phyloP scores from a whole-genome alignment of 2,888 invertebrate genomes.

The Zygogramma bicolorata region DNA sequence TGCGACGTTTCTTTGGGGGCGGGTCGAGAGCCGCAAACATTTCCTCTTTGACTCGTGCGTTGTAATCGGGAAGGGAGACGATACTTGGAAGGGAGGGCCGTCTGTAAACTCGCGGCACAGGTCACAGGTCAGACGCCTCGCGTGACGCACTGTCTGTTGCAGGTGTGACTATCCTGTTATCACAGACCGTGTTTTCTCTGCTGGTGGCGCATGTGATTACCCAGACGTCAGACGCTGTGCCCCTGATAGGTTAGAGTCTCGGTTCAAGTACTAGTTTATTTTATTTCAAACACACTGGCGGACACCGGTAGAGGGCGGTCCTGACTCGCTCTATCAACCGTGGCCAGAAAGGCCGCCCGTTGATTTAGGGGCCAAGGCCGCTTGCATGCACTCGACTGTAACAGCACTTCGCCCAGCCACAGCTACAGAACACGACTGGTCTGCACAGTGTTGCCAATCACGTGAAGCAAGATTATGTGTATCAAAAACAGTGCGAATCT shows the following conservation, averaged over 20 bases:
- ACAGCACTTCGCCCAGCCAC: slow-evolving; percentile 66
- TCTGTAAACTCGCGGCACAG: slow-evolving; percentile 60
- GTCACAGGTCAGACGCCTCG: slow-evolving; percentile 67
- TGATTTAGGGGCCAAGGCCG: slow-evolving; percentile 52
- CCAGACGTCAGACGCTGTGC: slow-evolving; percentile 99
- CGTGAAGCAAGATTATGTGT: no score
- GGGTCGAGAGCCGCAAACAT: slow-evolving; percentile 62
- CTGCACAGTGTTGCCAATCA: no score
- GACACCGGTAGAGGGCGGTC: slow-evolving; percentile 54
- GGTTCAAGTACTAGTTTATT: slow-evolving; percentile 56
- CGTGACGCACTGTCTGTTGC: slow-evolving; percentile 77
- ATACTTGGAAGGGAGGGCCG: slow-evolving; percentile 64
- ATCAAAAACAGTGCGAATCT: no score
- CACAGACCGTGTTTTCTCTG: slow-evolving; percentile 99
- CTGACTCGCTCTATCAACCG: slow-evolving; percentile 39
- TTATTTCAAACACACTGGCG: slow-evolving; percentile 61
- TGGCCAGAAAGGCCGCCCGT: slow-evolving; percentile 15
- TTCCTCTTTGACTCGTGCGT: slow-evolving; percentile 65
- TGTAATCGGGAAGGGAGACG: slow-evolving; percentile 61
- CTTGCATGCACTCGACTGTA: slow-evolving; percentile 62
- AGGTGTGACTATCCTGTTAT: slow-evolving; percentile 99
- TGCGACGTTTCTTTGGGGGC: slow-evolving; percentile 54
- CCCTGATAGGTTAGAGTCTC: slow-evolving; percentile 88
- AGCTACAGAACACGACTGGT: slow-evolving; percentile 62
- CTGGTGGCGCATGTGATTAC: slow-evolving; percentile 99